Conservation (phyloP, 2,888 invertebrate genomes). For the Polietes domitor region DNA sequence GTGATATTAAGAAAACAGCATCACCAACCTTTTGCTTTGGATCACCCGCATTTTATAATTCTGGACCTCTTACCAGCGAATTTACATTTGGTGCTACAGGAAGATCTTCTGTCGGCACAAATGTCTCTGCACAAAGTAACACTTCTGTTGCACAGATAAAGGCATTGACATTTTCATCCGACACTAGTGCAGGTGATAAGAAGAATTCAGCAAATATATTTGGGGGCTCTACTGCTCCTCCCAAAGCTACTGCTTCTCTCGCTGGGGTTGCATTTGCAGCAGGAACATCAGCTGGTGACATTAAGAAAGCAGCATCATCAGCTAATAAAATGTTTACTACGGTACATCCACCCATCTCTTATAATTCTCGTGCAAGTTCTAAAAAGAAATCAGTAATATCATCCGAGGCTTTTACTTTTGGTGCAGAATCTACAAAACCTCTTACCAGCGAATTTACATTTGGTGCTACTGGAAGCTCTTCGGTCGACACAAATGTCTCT, state of each 20-base stretch:
- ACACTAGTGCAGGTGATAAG: constrained; percentile 34
- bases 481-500: no score
- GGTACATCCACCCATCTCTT: constrained; percentile 25
- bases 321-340: constrained; percentile 13
- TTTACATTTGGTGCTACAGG: constrained; percentile 49
- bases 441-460: constrained; percentile 41
- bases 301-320: constrained; percentile 9
- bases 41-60: no score
- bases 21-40: no score
- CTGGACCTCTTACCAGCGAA: neutral
- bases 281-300: constrained; percentile 7
- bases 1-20: neutral
- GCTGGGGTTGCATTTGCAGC: constrained; percentile 70
- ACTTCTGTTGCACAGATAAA: constrained; percentile 61
- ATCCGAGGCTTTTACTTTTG: no score
- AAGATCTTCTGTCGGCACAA: no score
- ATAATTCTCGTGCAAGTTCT: no score
- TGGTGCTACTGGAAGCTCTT: constrained; percentile 22
- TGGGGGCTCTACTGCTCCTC: constrained; percentile 61
- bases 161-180: constrained; percentile 70
- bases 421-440: no score
- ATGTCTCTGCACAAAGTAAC: no score
- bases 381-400: no score
- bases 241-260: constrained; percentile 54
- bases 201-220: constrained; percentile 70